Conservation (phyloP, 2,113 vertebrate genomes). For the Ariopsis seemanni region DNA sequence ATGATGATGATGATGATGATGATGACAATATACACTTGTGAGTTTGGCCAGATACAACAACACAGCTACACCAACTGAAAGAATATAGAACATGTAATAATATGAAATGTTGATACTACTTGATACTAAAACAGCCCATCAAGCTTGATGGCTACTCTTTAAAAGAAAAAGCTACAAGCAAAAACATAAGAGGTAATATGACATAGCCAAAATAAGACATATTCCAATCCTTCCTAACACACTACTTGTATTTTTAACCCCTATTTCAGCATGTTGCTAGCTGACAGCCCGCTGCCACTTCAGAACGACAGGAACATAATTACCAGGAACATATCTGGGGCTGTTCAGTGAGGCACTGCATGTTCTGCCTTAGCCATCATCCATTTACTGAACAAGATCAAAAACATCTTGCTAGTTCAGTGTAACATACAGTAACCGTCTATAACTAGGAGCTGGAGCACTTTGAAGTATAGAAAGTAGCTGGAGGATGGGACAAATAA, state of each 20-base stretch:
- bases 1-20: background rate
- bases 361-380: background rate
- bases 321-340: background rate
- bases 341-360: background rate
- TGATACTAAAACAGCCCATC: background rate
- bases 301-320: background rate
- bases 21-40: background rate
- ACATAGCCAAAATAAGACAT: background rate
- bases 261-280: too few relatives aligned
- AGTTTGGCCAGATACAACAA: background rate
- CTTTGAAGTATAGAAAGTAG: background rate
- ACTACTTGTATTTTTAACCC: background rate
- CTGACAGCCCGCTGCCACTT: background rate
- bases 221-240: background rate
- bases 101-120: background rate
- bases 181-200: background rate
- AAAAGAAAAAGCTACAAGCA: background rate
- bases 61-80: background rate
- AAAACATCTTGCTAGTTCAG: background rate
- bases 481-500: background rate
- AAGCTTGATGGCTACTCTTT: background rate
- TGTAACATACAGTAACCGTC: too few relatives aligned
- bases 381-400: background rate
- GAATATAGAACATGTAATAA: background rate
- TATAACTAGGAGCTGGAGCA: background rate